These are phyloP conservation scores for Tyto alba DNA, from an alignment of 2,113 vertebrate species.

Conservation along the genomic window DNA sequence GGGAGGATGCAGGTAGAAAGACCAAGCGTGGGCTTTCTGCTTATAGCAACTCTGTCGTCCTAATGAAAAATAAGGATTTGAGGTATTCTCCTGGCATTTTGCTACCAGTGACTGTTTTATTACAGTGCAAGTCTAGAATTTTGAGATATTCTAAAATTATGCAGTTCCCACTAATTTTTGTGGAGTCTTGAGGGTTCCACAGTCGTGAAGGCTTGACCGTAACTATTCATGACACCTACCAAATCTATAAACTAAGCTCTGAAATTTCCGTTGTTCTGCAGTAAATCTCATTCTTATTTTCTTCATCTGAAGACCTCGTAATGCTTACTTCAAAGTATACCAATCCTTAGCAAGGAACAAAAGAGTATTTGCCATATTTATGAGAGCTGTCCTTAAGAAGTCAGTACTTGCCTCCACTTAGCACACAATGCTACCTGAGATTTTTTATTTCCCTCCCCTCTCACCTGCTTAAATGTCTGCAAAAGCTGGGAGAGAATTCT, in stretches of 20 bases:
- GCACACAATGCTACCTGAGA: neutral
- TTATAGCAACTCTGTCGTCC: neutral
- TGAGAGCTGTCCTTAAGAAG: neutral
- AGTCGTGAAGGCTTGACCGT: rapidly evolving
- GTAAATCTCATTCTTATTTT: neutral
- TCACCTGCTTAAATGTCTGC: neutral
- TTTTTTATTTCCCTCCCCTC: neutral
- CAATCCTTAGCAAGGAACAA: neutral
- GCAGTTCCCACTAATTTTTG: neutral
- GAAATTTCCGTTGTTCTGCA: neutral
- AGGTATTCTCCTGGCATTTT: neutral
- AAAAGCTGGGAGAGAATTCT: neutral
- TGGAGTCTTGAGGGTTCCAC: neutral
- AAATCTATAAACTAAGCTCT: neutral
- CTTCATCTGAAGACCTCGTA: neutral
- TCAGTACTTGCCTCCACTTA: neutral
- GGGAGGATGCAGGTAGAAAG: neutral
- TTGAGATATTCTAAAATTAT: neutral
- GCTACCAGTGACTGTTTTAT: neutral
- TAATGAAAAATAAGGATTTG: neutral
- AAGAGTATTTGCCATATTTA: neutral
- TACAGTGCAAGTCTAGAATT: neutral
- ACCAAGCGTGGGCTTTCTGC: neutral
- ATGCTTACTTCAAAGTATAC: neutral
- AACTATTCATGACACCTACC: neutral